A percentile compares a stretch with the other conserved stretches of the same genome.
phyloP scores from a whole-genome alignment of 2,113 vertebrate genomes.

The Penelope pileata region DNA sequence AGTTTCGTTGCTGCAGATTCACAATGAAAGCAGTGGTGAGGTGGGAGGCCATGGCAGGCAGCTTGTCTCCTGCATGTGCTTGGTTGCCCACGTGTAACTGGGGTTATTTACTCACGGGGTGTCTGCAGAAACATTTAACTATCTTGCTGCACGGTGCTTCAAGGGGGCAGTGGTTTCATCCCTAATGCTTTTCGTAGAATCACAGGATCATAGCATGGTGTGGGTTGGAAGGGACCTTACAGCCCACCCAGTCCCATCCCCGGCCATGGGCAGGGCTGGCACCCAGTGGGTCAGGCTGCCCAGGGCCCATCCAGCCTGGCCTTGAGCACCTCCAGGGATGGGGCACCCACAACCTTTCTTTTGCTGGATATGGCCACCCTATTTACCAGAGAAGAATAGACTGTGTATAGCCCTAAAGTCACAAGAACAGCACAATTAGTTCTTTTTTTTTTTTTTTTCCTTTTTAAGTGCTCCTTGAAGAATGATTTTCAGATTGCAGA shows the following conservation, averaged over 20 bases:
- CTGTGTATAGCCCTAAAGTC: background rate
- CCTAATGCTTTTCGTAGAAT: background rate
- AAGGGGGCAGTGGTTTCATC: background rate
- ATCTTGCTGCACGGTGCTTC: background rate
- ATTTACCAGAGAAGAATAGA: background rate
- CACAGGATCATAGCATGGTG: too few relatives aligned
- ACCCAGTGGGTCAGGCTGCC: too few relatives aligned
- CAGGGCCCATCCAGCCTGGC: too few relatives aligned
- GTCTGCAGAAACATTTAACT: background rate
- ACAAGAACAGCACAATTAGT: background rate
- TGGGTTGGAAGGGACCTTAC: too few relatives aligned
- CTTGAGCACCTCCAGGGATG: too few relatives aligned
- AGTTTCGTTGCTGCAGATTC: background rate
- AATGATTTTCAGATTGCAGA: background rate
- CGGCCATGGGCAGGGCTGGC: too few relatives aligned
- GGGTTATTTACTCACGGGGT: too few relatives aligned
- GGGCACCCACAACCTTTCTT: too few relatives aligned
- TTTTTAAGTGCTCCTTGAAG: background rate
- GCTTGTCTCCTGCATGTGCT: background rate
- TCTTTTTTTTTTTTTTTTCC: background rate
- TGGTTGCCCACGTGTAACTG: background rate
- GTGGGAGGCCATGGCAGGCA: background rate
- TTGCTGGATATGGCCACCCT: background rate
- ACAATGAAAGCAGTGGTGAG: background rate
- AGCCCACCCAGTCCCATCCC: too few relatives aligned